A percentile compares a stretch with the other conserved stretches of the same genome.
Conservation (phyloP, 2,797 vertebrate genomes). For the Dallia pectoralis region DNA sequence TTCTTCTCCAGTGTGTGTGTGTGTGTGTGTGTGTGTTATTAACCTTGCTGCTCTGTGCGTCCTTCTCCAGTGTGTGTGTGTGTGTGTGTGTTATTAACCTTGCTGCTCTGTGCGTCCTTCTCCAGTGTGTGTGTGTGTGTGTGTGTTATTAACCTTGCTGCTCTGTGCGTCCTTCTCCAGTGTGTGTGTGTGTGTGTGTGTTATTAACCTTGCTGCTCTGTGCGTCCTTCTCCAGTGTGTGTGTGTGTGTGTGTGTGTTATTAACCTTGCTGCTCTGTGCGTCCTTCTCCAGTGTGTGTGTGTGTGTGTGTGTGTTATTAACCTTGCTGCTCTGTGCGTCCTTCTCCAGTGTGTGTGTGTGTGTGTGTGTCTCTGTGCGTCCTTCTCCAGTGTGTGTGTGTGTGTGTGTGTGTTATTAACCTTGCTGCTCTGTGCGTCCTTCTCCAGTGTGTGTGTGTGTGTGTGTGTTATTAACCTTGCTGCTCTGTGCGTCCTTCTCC, state of each 20-base stretch:
- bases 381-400: constrained; percentile 69
- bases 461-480: constrained; percentile 58
- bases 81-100: constrained; percentile 49
- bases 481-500: constrained; percentile 69
- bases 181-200: constrained; percentile 46
- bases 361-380: constrained; percentile 47
- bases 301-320: constrained; percentile 22
- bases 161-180: constrained; percentile 69
- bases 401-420: constrained; percentile 44
- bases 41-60: constrained; percentile 67
- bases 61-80: constrained; percentile 69
- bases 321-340: constrained; percentile 67
- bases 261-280: constrained; percentile 66
- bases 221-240: constrained; percentile 72
- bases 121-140: constrained; percentile 56
- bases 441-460: constrained; percentile 67
- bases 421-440: constrained; percentile 63
- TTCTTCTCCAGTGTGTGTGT: not conserved
- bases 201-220: constrained; percentile 65
- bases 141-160: constrained; percentile 60
- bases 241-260: constrained; percentile 4
- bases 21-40: constrained; percentile 23
- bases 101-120: constrained; percentile 70
- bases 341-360: constrained; percentile 68
- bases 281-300: constrained; percentile 71